Percentiles rank a stretch among this genome's conserved stretches.
Conservation (phyloP, 2,888 invertebrate genomes). For the Polyommatus iphigenia region DNA sequence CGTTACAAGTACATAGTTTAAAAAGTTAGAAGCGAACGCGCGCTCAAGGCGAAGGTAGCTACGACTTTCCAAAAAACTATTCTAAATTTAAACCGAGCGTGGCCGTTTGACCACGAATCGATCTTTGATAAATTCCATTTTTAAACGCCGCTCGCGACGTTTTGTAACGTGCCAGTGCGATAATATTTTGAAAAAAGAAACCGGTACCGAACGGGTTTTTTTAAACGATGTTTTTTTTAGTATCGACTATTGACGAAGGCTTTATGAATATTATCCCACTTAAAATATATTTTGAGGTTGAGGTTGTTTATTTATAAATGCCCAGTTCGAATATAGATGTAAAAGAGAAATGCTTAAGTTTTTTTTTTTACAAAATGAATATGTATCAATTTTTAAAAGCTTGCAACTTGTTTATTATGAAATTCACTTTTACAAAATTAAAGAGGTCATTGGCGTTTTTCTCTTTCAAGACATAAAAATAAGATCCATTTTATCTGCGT, state of each 20-base stretch:
- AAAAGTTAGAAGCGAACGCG: not conserved
- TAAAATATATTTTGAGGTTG: slow-evolving; percentile 29
- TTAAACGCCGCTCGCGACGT: not conserved
- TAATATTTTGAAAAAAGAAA: slow-evolving; percentile 21
- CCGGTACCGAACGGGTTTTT: slow-evolving; percentile 18
- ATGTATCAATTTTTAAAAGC: slow-evolving; percentile 1
- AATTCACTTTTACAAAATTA: not conserved
- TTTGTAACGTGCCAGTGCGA: slow-evolving; percentile 5
- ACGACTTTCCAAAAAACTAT: slow-evolving; percentile 17
- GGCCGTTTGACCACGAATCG: slow-evolving; percentile 16
- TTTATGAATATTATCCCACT: slow-evolving; percentile 25
- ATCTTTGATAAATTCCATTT: slow-evolving; percentile 27
- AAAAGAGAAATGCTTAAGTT: slow-evolving; percentile 19
- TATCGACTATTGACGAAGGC: not conserved
- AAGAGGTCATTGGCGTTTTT: not conserved
- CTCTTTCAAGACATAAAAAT: not conserved
- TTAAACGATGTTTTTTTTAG: slow-evolving; percentile 11
- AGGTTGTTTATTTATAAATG: slow-evolving; percentile 26
- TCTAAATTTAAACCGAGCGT: slow-evolving; percentile 22
- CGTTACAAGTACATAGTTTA: not conserved
- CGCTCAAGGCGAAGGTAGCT: slow-evolving; percentile 1
- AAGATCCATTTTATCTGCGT: not conserved
- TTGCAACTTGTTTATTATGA: not conserved
- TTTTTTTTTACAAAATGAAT: not conserved
- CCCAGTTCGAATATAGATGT: not conserved